Percentiles rank a stretch among this genome's conserved stretches.
These are phyloP conservation scores for Thrips palmi DNA, from an alignment of 1,140 invertebrate species.

Conservation along the genomic window DNA sequence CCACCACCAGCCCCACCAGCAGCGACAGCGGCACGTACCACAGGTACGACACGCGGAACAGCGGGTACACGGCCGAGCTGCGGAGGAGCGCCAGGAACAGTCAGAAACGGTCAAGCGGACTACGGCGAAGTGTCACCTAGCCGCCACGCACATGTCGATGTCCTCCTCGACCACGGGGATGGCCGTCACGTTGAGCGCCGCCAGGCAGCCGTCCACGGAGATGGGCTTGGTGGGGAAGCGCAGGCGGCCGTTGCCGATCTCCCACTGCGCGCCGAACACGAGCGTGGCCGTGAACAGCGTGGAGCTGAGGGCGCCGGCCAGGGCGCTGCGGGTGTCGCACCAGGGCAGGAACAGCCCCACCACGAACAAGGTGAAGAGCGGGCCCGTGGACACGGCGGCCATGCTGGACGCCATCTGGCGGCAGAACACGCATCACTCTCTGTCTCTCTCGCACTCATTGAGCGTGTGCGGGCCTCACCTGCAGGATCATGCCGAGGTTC, in stretches of 20 bases:
- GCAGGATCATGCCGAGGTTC: constrained; percentile 38
- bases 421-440: too few relatives aligned
- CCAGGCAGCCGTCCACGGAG: not conserved
- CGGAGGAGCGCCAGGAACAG: not conserved
- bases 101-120: not conserved
- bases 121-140: not conserved
- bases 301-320: not conserved
- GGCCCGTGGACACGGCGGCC: constrained; percentile 48
- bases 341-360: constrained; percentile 66
- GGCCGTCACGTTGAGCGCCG: not conserved
- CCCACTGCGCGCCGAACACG: not conserved
- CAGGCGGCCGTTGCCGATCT: not conserved
- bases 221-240: not conserved
- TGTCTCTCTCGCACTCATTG: too few relatives aligned
- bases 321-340: constrained; percentile 44
- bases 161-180: not conserved
- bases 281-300: not conserved
- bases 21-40: too few relatives aligned
- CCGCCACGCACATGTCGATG: not conserved
- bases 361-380: constrained; percentile 57
- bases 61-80: not conserved
- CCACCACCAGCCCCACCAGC: too few relatives aligned
- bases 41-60: not conserved
- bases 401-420: constrained; percentile 49
- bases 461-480: too few relatives aligned